Evolutionary conservation across 2,113 vertebrate genomes (phyloP), one percentile per base, ranked within the genome.

Genomic region (Aspiorhynchus laticeps): DNA sequence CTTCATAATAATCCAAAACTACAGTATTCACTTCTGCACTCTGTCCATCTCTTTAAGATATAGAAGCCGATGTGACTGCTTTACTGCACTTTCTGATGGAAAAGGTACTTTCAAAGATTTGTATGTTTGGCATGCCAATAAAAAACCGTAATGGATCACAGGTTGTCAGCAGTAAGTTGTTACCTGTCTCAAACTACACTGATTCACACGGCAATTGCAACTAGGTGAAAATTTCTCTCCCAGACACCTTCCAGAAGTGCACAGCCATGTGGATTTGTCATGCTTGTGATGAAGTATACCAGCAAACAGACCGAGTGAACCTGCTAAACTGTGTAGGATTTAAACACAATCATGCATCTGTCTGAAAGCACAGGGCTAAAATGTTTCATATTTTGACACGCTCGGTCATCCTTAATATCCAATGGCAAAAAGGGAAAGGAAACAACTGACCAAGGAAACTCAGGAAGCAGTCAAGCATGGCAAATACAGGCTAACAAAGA

Each of bases 161-260:
- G 19, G 51, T 46, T 85, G 87, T 61, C 88, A 83, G 79, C 48
- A 26, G 77, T 81, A 79, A 86, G 83, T 85, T 85, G 84, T 87
- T 83, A 85, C 56, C 87, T 85, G 85, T 83, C 88, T 86, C 31
- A 76, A 88, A 88, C 84, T 82, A 65, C 63, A 80, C 78, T 80
- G 87, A 88, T 87, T 88, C 83, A 88, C 43, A 53, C 24, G 79
- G 69, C 65, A 88, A 53, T 76, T 24, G 43, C 51, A 71, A 26
- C 85, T 56, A 28, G 14, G 28, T 31, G 31, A 61, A 36, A 48
- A 48, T 17, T 41, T 73, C 21, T 31, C 67, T 38, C 28, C 26
- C 10, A 19, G 51, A 46, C 48, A 82, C 63, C 38, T 71, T 61
- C 4, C 15, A 74, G 36, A 81, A 61, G 33, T 59, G 26, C 0